Evolutionary conservation across 2,797 vertebrate genomes (phyloP).

Genomic region (Cheirogaleus major): DNA sequence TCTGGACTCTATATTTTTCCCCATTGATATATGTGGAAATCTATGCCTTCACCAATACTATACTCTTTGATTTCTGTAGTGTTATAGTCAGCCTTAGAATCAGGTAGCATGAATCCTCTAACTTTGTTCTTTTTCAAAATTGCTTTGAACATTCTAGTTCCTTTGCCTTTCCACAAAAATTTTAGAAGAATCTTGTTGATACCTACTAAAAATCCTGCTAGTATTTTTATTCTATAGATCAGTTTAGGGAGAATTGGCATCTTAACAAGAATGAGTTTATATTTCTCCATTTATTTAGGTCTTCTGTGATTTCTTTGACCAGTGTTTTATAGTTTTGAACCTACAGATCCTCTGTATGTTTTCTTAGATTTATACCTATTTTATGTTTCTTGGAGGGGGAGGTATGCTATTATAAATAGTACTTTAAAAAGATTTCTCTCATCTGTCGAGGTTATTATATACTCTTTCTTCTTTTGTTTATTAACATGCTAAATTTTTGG

Average conservation of each 20-base stretch:
- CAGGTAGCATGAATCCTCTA: background rate
- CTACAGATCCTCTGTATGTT: background rate
- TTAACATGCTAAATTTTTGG: background rate
- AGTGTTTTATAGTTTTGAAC: background rate
- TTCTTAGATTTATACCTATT: slow-evolving; percentile 24
- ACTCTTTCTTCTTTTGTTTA: background rate
- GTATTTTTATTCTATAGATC: background rate
- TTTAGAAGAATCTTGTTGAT: background rate
- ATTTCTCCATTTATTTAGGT: background rate
- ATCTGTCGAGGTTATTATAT: background rate
- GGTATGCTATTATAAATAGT: background rate
- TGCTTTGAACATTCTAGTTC: background rate
- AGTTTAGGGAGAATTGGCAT: background rate
- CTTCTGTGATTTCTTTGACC: background rate
- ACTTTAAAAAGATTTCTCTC: background rate
- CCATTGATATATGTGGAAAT: background rate
- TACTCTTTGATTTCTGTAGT: background rate
- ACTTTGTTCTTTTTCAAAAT: background rate
- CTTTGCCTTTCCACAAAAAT: background rate
- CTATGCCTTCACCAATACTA: background rate
- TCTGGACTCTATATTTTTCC: background rate
- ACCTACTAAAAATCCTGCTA: background rate
- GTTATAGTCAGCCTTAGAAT: background rate
- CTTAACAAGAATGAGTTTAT: background rate
- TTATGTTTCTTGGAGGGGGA: background rate